These are phyloP conservation scores for Copidosoma aretas DNA, from an alignment of 2,888 invertebrate species.

Conservation along the genomic window DNA sequence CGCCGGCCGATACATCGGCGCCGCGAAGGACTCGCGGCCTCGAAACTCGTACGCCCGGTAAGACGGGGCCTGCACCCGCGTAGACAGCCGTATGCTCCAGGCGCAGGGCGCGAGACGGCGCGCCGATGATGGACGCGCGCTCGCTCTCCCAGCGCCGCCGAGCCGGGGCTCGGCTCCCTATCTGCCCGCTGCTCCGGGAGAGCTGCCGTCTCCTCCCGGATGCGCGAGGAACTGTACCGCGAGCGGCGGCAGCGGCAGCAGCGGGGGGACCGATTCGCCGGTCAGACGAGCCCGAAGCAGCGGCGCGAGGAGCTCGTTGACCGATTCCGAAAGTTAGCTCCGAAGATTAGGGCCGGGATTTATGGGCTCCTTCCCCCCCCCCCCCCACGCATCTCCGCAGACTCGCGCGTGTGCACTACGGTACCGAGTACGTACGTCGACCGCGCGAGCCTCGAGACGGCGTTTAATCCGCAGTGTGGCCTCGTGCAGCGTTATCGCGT, in stretches of 20 bases:
- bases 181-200: neutral
- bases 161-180: neutral
- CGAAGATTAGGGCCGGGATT: slow-evolving; percentile 56
- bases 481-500: too few species aligned
- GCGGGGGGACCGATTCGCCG: slow-evolving; percentile 52
- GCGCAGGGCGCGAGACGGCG: slow-evolving; percentile 55
- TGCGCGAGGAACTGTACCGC: slow-evolving; percentile 53
- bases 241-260: slow-evolving; percentile 45
- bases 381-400: slow-evolving; percentile 16
- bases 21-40: slow-evolving; percentile 17
- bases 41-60: neutral
- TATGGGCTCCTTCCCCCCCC: slow-evolving; percentile 42
- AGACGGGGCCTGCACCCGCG: slow-evolving; percentile 54
- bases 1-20: neutral
- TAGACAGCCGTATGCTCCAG: neutral
- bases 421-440: too few species aligned
- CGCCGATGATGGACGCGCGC: slow-evolving; percentile 37
- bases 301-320: slow-evolving; percentile 41
- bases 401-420: too few species aligned
- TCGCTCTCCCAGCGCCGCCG: slow-evolving; percentile 32
- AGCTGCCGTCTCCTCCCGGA: slow-evolving; percentile 15
- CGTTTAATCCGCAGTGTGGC: too few species aligned
- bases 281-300: slow-evolving; percentile 47
- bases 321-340: slow-evolving; percentile 50
- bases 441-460: too few species aligned